Evolutionary conservation across 2,888 invertebrate species (phyloP), one percentile per base, ranked within the genome.

Genomic region (Campoplex capitator): DNA sequence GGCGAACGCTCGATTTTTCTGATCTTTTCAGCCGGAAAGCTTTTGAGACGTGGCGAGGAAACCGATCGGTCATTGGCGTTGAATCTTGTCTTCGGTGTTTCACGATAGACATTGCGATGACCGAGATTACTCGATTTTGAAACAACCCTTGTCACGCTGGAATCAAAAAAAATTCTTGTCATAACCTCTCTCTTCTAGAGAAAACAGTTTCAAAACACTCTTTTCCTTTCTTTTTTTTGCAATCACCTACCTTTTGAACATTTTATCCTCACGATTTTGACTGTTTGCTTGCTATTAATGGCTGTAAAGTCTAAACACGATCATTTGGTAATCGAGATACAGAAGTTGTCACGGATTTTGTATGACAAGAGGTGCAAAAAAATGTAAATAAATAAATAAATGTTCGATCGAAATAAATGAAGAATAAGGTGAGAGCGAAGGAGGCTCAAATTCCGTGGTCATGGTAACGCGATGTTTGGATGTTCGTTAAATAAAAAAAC

Each of bases 21-120:
- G 1, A 92, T 89, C 54, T 88, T 90, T 81, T 93, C 93, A 0
- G 91, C 90, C 2, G 93, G 93, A 73, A 93, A 93, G 82, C 85
- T 89, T 77, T 92, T 93, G 4, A 93, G 78, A 75, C 93, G 89
- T 9, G 93, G 89, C 3, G 91, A 91, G 11, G 88, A 89, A 58
- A 23, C 81, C 13, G 89, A 81, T 38, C 83, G 75, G n/a, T 91
- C 89, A 11, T 85, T 88, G 6, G 85, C 67, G n/a, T 13, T 89
- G 73, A 91, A 90, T 56, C 89, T 88, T 0, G 90, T 91, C 84
- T 91, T 92, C 1, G 91, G 91, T 2, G 23, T 73, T 51, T n/a
- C 62, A 35, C 71, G 58, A 18, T 70, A 79, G 9, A 58, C 77
- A 62, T 84, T 65, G 3, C 83, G 67, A 28, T 83, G 81, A 42